Evolutionary conservation across 2,113 vertebrate species (phyloP).

Genomic region (Coreoperca whiteheadi): DNA sequence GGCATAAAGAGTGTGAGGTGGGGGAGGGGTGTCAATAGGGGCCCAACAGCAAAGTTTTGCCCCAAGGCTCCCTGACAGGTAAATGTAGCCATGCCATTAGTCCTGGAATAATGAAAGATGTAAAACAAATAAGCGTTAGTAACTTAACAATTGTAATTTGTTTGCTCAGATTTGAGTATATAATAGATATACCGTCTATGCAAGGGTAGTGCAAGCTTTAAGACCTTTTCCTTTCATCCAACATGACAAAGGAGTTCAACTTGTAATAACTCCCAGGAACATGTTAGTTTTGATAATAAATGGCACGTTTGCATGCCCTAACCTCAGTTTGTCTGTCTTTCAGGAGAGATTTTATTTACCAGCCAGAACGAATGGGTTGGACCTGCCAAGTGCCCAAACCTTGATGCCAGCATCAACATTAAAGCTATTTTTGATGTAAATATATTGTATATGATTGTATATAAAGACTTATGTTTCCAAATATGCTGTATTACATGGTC

Average conservation of each 20-base stretch:
- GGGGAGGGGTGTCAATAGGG: too few species aligned
- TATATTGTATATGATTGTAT: conserved; percentile 67
- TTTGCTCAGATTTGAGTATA: too few species aligned
- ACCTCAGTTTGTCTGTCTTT: conserved; percentile 62
- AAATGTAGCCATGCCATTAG: too few species aligned
- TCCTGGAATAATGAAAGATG: too few species aligned
- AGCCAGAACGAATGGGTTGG: conserved; percentile 79
- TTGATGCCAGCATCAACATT: conserved; percentile 43
- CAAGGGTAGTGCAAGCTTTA: not conserved
- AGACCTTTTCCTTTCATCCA: not conserved
- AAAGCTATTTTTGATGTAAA: conserved; percentile 80
- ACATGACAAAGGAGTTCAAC: not conserved
- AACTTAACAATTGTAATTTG: too few species aligned
- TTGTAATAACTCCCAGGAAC: not conserved
- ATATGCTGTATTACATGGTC: conserved; percentile 39
- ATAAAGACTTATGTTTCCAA: conserved; percentile 64
- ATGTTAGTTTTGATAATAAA: not conserved
- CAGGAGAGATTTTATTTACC: conserved; percentile 85
- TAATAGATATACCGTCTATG: not conserved
- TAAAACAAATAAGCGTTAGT: too few species aligned
- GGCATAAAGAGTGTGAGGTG: too few species aligned
- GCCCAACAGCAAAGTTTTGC: too few species aligned
- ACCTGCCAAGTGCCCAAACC: conserved; percentile 80
- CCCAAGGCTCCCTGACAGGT: too few species aligned
- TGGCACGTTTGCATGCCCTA: not conserved